phyloP scores from a whole-genome alignment of 1,140 invertebrate genomes.

The Leptestheria dahalacensis region DNA sequence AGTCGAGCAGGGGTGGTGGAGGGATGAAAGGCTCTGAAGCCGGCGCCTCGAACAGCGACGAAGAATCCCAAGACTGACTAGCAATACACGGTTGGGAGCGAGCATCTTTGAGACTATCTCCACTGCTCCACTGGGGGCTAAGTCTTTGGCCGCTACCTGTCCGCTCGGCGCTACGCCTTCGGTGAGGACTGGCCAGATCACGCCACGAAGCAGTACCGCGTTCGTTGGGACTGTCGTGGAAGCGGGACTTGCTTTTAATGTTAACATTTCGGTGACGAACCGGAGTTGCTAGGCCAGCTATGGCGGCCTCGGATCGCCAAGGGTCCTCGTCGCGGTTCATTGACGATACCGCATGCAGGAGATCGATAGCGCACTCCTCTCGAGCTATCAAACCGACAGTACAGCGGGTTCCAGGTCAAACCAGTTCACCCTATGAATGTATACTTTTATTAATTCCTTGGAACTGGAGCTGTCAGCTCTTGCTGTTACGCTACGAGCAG shows the following conservation, averaged over 20 bases:
- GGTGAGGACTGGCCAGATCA: neutral
- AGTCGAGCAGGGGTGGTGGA: constrained; percentile 13
- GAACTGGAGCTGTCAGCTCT: neutral
- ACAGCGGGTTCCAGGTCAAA: too few relatives aligned
- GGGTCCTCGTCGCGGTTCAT: neutral
- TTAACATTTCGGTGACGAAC: neutral
- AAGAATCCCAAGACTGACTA: neutral
- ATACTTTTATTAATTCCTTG: neutral
- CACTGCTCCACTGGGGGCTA: neutral
- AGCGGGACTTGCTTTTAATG: neutral
- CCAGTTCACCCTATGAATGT: neutral
- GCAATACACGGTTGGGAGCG: neutral
- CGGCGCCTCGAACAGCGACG: neutral
- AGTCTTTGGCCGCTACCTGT: neutral
- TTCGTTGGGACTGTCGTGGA: neutral
- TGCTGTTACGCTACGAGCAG: neutral
- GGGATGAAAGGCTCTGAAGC: constrained; percentile 12
- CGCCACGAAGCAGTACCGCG: neutral
- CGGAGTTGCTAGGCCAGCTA: neutral
- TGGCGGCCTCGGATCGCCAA: neutral
- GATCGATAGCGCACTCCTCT: neutral
- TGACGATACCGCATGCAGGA: neutral
- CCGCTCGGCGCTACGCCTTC: neutral
- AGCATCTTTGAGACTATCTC: neutral
- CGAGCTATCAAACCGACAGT: too few relatives aligned